Conservation (phyloP, 2,113 vertebrate species). For the Pseudonaja textilis region DNA sequence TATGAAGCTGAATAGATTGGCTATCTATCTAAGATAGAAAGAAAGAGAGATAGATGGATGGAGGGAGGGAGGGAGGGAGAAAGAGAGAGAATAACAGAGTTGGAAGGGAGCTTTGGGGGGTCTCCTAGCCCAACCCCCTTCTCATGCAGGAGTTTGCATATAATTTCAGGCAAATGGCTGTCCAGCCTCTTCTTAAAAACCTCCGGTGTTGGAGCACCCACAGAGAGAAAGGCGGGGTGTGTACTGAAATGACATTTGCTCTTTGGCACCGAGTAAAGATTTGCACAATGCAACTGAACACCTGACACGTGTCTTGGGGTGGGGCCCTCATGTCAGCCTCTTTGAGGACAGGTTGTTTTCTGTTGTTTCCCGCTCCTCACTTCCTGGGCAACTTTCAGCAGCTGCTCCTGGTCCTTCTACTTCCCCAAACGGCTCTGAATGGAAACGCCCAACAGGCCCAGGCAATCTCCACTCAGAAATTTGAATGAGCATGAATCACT, state of each 20-base stretch:
- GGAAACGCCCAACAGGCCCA: not conserved
- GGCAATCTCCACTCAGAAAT: not conserved
- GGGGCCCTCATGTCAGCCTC: not conserved
- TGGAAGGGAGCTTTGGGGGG: no score
- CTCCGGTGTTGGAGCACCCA: no score
- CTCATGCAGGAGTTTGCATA: no score
- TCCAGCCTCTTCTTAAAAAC: no score
- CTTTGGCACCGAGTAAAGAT: not conserved
- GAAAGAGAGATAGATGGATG: not conserved
- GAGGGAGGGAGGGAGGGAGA: fast-evolving
- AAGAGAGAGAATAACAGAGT: no score
- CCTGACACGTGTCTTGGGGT: not conserved
- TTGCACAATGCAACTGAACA: not conserved
- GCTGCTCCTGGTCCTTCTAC: not conserved
- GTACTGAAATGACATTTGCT: not conserved
- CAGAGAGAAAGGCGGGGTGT: not conserved
- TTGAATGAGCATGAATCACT: not conserved
- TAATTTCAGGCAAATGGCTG: no score
- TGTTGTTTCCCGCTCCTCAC: not conserved
- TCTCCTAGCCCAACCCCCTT: no score
- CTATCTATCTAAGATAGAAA: not conserved
- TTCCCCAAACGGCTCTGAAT: not conserved
- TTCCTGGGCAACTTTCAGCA: not conserved
- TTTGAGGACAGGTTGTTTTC: not conserved
- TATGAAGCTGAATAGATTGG: not conserved